Base-by-base conservation (phyloP, 2,888 invertebrate species). In the Tachina grossa region DNA sequence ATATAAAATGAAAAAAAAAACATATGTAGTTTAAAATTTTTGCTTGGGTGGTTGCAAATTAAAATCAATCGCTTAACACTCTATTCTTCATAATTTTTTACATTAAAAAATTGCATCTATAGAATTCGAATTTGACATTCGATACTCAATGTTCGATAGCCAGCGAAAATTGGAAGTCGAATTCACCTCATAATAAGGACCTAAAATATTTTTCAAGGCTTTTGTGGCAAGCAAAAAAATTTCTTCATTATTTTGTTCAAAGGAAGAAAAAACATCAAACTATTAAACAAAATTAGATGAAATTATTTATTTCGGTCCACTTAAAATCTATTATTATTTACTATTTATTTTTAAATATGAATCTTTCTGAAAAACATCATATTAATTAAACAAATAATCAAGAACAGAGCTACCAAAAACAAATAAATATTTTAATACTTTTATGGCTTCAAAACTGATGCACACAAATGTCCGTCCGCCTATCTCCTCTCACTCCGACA, bases 321-420 rank as follows among this genome's bases (percentile, higher is more conserved):
- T 72, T 65, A 49, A 2, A 79, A 79, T 22, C 39, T 53, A 31
- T 59, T 59, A 14, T 66, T 68, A 39, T n/a, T 14, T 66, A 31
- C 1, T 31, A 66, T 59, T 61, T 81, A 69, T 45, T 11, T 68
- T 74, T 41, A 16, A 53, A 53, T 16, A 53, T 16, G 22, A 11
- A 79, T 65, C 19, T 47, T 43, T 49, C 59, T 19, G 1, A 19
- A 49, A 65, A 65, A 63, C 66, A 57, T 81, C 66, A 59, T 51
- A 74, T 75, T 81, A 81, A 81, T 81, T 81, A 61, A 81, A 83
- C 66, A 83, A 83, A 72, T 72, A 68, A 78, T 83, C 66, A 75
- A 47, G 22, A 74, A 65, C 59, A 78, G 74, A n/a, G 16, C 59
- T 47, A 72, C 43, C 59, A 72, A 65, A 65, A 83, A 51, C 65